Percentiles rank a stretch among this genome's conserved stretches.
Evolutionary conservation across 1,140 invertebrate genomes (phyloP).

Genomic region (Bombus terrestris): DNA sequence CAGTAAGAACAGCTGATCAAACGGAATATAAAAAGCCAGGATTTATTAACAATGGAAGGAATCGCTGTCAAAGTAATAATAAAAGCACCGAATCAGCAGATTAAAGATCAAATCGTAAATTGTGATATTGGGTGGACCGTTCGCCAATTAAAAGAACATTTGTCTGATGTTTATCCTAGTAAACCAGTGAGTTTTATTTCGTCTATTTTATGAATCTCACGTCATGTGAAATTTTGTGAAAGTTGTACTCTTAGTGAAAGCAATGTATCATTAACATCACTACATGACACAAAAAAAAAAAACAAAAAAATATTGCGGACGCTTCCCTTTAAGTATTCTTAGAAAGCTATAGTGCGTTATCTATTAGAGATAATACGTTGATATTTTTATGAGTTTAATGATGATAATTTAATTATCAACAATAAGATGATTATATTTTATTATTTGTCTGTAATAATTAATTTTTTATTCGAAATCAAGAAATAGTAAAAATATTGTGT

Average conservation of each 20-base stretch:
- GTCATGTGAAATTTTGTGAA: conserved; percentile 83
- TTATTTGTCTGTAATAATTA: not conserved
- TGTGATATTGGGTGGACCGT: conserved; percentile 94
- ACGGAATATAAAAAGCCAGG: not conserved
- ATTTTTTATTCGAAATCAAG: not conserved
- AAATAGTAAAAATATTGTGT: not conserved
- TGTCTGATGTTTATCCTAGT: conserved; percentile 92
- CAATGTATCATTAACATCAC: not conserved
- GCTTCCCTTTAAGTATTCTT: not conserved
- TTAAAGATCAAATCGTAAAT: conserved; percentile 92
- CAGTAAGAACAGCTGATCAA: conserved; percentile 52
- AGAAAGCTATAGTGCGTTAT: not conserved
- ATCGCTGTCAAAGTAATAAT: conserved; percentile 89
- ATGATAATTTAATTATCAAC: conserved; percentile 3
- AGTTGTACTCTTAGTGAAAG: conserved; percentile 77
- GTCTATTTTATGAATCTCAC: conserved; percentile 41
- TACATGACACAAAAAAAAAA: not conserved
- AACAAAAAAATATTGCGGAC: not conserved
- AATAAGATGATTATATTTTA: not conserved
- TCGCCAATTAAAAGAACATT: conserved; percentile 90
- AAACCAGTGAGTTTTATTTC: conserved; percentile 89
- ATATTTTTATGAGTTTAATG: not conserved
- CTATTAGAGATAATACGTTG: not conserved
- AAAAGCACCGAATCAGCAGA: conserved; percentile 94
- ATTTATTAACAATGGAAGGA: conserved; percentile 74